Conservation (phyloP, 92 coral and sea anemone species). For the Porites divaricata region DNA sequence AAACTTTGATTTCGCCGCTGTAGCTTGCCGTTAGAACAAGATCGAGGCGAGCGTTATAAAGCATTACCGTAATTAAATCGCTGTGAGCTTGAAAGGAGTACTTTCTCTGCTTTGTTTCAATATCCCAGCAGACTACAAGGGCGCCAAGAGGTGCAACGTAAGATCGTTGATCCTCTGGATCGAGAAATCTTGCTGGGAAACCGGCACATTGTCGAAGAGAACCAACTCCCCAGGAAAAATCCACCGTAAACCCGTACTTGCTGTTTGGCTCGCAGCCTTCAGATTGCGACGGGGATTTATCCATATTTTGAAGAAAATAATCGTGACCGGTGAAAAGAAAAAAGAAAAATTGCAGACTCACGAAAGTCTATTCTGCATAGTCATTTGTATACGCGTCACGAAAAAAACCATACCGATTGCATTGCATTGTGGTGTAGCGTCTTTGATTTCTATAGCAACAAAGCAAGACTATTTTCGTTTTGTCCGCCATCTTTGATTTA, state of each 20-base stretch:
- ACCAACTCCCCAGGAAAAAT: slow-evolving; percentile 83
- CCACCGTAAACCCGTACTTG: slow-evolving; percentile 53
- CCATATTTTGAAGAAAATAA: slow-evolving; percentile 4
- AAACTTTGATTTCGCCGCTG: slow-evolving; percentile 83
- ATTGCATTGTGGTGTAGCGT: slow-evolving; percentile 48
- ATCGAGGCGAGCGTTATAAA: slow-evolving; percentile 52
- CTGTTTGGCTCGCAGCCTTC: not conserved
- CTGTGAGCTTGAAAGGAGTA: slow-evolving; percentile 81
- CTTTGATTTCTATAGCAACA: slow-evolving; percentile 50
- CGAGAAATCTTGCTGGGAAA: slow-evolving; percentile 66
- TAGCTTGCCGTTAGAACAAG: slow-evolving; percentile 64
- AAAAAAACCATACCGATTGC: not conserved
- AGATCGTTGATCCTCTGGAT: slow-evolving; percentile 40
- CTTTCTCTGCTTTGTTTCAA: slow-evolving; percentile 48
- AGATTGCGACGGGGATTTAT: not conserved
- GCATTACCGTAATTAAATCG: slow-evolving; percentile 79
- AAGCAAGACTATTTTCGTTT: not conserved
- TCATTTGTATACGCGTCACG: not conserved
- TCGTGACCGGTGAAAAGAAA: not conserved
- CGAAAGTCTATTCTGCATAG: not conserved
- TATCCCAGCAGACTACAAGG: slow-evolving; percentile 79
- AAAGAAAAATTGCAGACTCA: not conserved
- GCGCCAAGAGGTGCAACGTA: slow-evolving; percentile 79
- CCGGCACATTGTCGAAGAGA: slow-evolving; percentile 87
- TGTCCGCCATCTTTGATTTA: slow-evolving; percentile 77